Evolutionary conservation across 2,888 invertebrate species (phyloP), one percentile per base, ranked within the genome.

Genomic region (Patella depressa): DNA sequence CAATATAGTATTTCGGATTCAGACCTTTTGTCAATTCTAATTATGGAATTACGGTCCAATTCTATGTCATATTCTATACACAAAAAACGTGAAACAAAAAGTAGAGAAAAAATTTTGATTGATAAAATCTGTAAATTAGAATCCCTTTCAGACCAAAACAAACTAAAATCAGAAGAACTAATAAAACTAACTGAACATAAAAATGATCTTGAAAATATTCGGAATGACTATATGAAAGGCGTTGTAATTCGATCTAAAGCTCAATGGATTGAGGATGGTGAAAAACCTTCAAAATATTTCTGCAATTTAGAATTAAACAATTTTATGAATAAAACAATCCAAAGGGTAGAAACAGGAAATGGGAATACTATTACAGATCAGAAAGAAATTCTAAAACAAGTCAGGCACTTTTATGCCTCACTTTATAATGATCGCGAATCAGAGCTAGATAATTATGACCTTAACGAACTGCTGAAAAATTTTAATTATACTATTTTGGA

Each of bases 281-380:
- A 65, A 24, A 65, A 65, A 65, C 65, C 65, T 14, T 65, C 65
- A 3, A 65, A 65, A 15, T 65, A 65, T 65, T 65, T 65, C 15
- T 24, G 65, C 12, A 65, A 65, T 15, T 19, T 65, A 19, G 65
- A 65, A 65, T 9, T 14, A 11, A 19, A 19, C n/a, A 19, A 65
- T 65, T 65, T 12, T 65, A 24, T 24, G 12, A 65, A 65, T 65
- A 65, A 65, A 65, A 65, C 65, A 12, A 65, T 65, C 24, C 19
- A 65, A 19, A 65, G n/a, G 19, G n/a, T 65, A 24, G 65, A 65
- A 65, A 24, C 24, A 14, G 65, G 24, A 24, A 65, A 9, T 17
- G 19, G 65, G 65, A 19, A 65, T 19, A 65, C 2, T 17, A 17
- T 65, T 15, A 65, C 2, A 9, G 19, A 65, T 2, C 65, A 19